These are phyloP conservation scores for Paradisaea rubra DNA, from an alignment of 2,113 vertebrate genomes.

Conservation along the genomic window DNA sequence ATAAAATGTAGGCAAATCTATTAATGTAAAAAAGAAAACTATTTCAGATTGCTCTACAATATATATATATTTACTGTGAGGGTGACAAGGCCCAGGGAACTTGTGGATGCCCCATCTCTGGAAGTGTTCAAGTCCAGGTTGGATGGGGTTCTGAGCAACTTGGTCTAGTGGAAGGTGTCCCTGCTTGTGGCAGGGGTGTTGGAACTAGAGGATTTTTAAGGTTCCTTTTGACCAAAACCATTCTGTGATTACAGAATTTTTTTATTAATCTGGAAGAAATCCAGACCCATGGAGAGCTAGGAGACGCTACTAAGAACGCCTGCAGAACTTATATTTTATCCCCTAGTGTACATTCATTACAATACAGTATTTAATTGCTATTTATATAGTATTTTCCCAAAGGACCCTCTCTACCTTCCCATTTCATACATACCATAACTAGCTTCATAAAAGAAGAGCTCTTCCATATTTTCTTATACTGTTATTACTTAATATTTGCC, in stretches of 20 bases:
- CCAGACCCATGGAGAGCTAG: not conserved
- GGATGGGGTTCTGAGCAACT: not conserved
- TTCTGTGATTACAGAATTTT: not conserved
- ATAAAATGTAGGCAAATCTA: not conserved
- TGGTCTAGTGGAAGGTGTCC: too few relatives aligned
- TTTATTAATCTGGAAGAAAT: not conserved
- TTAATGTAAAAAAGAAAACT: not conserved
- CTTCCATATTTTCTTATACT: not conserved
- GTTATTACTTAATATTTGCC: not conserved
- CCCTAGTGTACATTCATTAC: not conserved
- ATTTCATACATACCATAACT: not conserved
- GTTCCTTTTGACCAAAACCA: not conserved
- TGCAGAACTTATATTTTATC: not conserved
- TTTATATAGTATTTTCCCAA: not conserved
- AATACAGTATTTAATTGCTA: not conserved
- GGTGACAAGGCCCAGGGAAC: not conserved
- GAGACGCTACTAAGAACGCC: not conserved
- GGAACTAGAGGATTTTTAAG: not conserved
- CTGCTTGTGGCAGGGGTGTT: rapidly evolving
- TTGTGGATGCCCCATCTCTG: not conserved
- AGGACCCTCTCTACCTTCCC: not conserved
- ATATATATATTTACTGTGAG: not conserved
- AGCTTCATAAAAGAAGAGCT: not conserved
- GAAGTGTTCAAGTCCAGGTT: not conserved
- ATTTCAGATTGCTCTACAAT: not conserved